Evolutionary conservation across 1,140 invertebrate species (phyloP), one percentile per base, ranked within the genome.

Genomic region (Tetramorium parvispinum): DNA sequence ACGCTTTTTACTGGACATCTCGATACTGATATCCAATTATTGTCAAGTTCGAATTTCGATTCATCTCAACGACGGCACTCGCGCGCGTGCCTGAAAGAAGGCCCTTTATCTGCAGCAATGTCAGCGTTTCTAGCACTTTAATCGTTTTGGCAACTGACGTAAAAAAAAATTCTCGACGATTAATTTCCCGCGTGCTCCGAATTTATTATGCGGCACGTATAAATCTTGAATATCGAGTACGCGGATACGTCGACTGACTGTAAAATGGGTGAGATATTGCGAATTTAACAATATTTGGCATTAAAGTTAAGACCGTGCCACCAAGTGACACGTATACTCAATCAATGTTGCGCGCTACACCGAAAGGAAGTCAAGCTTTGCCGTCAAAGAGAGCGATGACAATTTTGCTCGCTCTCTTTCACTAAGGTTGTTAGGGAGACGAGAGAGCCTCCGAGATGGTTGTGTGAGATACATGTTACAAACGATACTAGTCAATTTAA

Each of bases 401-500:
- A 21, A 37, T 81, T 55, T 79, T 51, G 24, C 46, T 43, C 32
- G 24, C 43, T 43, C 8, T 76, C 53, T 63, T 40, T 57, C 18
- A 76, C 16, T 32, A 24, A 78, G 46, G 70, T 66, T 65, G 71
- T 82, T 83, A 53, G 51, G 37, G 37, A 61, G 65, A 53, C 71
- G 51, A 46, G 18, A 40, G 6, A 53, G 18, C 18, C 53, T 73
- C 68, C 27, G 27, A 71, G 70, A 37, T 37, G 46, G 49, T 87
- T 71, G 73, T 53, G 59, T 73, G 13, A 63, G 77, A 68, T 27
- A 61, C 55, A 63, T 63, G 66, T 77, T 77, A 73, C 81, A 87
- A 85, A 89, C 87, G 86, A 27, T 93, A 91, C 90, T 92, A 93
- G 93, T 94, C 92, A 93, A 94, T 94, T 93, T 89, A 92, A 91